Evolutionary conservation across 2,888 invertebrate species (phyloP).

Genomic region (Hyposoter dolosus): DNA sequence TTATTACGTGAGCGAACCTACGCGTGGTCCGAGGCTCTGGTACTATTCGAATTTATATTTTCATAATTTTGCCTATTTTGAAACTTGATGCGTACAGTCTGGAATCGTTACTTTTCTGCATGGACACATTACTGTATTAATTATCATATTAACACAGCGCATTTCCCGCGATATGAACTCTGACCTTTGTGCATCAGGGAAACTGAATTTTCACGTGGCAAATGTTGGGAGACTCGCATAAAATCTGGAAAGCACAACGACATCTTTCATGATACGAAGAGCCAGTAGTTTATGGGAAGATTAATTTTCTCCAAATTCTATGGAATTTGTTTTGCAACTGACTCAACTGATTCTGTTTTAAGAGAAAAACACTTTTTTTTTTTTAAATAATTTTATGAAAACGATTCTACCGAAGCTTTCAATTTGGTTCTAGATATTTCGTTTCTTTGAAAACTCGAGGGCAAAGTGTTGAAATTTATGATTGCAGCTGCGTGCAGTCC

Average conservation of each 20-base stretch:
- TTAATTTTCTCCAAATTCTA: background rate
- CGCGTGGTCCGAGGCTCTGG: background rate
- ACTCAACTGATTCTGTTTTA: background rate
- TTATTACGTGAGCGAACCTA: constrained; percentile 51
- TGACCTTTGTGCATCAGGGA: background rate
- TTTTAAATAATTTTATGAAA: too few species aligned
- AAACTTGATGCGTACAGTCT: constrained; percentile 32
- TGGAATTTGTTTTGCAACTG: background rate
- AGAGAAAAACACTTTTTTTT: background rate
- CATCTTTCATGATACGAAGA: background rate
- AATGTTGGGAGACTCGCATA: background rate
- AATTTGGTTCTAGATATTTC: background rate
- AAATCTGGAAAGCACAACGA: background rate
- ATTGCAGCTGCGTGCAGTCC: background rate
- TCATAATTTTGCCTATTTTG: constrained; percentile 76
- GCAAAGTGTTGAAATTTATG: background rate
- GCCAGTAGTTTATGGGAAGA: background rate
- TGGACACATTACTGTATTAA: background rate
- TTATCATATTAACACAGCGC: background rate
- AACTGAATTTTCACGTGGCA: background rate
- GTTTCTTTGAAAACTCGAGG: background rate
- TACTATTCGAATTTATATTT: constrained; percentile 75
- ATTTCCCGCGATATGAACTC: background rate
- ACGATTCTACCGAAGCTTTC: too few species aligned
- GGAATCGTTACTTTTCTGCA: background rate